These are phyloP conservation scores for Mesopsocus fuscifrons DNA, from an alignment of 2,888 invertebrate species.

Conservation along the genomic window DNA sequence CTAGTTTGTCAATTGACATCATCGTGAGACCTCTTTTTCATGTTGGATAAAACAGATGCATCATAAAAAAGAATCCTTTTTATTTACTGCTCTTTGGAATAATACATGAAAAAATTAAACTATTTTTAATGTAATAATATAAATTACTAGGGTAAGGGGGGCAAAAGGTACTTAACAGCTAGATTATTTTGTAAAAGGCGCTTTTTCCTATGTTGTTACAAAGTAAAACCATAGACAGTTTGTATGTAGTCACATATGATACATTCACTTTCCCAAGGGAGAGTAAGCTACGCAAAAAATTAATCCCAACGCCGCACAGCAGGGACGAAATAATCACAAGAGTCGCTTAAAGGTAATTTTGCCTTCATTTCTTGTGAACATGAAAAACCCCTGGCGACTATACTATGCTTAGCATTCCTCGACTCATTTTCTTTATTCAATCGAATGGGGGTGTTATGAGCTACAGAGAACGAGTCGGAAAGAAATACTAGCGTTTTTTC, in stretches of 20 bases:
- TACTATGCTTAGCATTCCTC: background rate
- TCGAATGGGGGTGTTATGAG: too few species aligned
- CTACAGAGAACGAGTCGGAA: too few species aligned
- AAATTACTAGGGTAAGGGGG: constrained; percentile 2
- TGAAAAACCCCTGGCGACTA: background rate
- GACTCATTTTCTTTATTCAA: background rate
- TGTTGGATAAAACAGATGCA: constrained; percentile 2
- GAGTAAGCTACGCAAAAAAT: too few species aligned
- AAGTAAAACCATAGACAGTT: background rate
- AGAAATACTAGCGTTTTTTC: too few species aligned
- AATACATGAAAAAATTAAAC: constrained; percentile 4
- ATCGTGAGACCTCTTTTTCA: too few species aligned
- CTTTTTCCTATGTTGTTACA: constrained; percentile 4
- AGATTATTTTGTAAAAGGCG: constrained; percentile 4
- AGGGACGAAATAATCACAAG: constrained; percentile 1
- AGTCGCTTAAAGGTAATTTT: background rate
- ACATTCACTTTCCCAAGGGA: background rate
- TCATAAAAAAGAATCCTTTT: background rate
- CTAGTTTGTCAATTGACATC: too few species aligned
- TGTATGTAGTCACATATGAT: background rate
- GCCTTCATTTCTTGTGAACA: background rate
- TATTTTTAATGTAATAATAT: constrained; percentile 4
- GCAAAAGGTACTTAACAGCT: constrained; percentile 1
- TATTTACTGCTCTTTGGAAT: constrained; percentile 7
- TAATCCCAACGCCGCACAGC: too few species aligned